Evolutionary conservation across 2,888 invertebrate genomes (phyloP).

Genomic region (Drosophila mettleri): DNA sequence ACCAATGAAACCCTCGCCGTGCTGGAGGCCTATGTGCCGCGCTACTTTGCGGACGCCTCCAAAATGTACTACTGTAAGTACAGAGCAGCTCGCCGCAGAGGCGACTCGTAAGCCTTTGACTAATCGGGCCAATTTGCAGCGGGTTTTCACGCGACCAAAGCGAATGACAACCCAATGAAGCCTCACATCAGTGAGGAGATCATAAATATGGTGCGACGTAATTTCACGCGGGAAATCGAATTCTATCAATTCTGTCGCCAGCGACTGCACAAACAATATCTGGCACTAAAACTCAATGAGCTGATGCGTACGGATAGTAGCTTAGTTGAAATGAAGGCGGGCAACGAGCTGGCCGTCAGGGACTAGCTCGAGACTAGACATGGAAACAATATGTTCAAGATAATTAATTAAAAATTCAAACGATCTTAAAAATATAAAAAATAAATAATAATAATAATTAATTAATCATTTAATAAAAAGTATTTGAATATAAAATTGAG

Average conservation of each 20-base stretch:
- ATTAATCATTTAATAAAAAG: background rate
- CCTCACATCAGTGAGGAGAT: constrained; percentile 93
- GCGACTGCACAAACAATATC: constrained; percentile 91
- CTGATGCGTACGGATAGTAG: constrained; percentile 61
- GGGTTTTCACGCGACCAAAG: constrained; percentile 85
- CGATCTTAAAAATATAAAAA: background rate
- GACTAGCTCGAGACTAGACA: constrained; percentile 33
- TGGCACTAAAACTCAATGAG: constrained; percentile 87
- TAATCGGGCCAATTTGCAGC: constrained; percentile 61
- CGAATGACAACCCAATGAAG: constrained; percentile 93
- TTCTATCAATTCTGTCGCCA: constrained; percentile 96
- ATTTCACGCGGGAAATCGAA: constrained; percentile 96
- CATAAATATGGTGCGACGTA: constrained; percentile 92
- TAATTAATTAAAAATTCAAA: constrained; percentile 20
- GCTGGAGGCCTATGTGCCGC: constrained; percentile 93
- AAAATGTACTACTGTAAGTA: constrained; percentile 88
- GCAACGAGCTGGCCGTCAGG: constrained; percentile 46
- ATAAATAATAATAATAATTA: too few species aligned
- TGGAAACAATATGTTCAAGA: background rate
- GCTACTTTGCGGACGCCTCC: constrained; percentile 91
- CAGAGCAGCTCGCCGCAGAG: background rate
- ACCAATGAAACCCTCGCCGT: constrained; percentile 93
- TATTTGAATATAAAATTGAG: too few species aligned
- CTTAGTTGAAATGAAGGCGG: constrained; percentile 36
- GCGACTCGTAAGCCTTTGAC: too few species aligned